Base-by-base conservation (phyloP, 2,113 vertebrate genomes). In the Calyptommatus sinebrachiatus region DNA sequence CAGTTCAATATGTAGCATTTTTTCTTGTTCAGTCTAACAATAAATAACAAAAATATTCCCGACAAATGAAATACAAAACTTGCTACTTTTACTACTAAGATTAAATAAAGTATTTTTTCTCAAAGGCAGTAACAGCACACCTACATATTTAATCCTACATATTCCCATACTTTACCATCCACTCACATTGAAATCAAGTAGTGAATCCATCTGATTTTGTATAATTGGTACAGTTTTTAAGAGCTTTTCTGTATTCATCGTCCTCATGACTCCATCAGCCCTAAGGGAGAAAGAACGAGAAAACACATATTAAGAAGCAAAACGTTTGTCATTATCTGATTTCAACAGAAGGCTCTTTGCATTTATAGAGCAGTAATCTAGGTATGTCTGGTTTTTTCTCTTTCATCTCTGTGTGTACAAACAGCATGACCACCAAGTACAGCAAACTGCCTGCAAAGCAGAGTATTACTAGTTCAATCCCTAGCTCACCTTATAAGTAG, bases 161-260 rank as follows among this genome's bases (percentile, higher is more conserved):
- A 8, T 35, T 20, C 22, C 5, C 29, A 8, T 57, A 3, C 53
- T 57, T 57, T 57, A 57, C 16, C 4, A 57, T 57, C 22, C n/a
- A 92, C 96, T 96, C 95, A 99, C 98, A 91, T 98, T 99, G 90
- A 99, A 98, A 90, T 98, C 97, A 8, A 98, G 96, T 82, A 98
- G 94, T 62, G 97, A 96, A 90, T 98, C 97, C 97, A 98, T 97
- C 81, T 97, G 97, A 91, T 96, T 97, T 79, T 96, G 95, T 89
- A 98, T 97, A 90, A 99, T 97, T 60, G 97, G 97, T 91, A 98
- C 96, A 74, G 97, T 98, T 94, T 96, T 98, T 78, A 98, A 86
- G 61, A 98, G 96, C 89, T 99, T 99, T 94, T 99, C 98, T 90
- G 98, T 99, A 91, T 94, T 99, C 98, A 99, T 99, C 88, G 96